Conservation (phyloP, 2,113 vertebrate genomes). For the Sterna hirundo region DNA sequence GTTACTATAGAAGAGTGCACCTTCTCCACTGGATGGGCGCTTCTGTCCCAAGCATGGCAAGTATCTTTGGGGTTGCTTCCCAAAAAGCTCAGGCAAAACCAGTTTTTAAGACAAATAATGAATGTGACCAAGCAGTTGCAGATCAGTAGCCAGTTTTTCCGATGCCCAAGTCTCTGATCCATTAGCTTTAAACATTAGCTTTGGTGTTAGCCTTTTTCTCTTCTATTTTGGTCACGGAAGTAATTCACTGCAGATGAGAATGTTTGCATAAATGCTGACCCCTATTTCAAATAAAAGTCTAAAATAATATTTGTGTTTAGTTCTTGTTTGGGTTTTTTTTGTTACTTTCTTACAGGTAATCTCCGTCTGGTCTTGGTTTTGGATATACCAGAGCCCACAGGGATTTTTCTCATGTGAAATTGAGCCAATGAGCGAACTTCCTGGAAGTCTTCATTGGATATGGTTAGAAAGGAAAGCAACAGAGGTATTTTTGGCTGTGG, state of each 20-base stretch:
- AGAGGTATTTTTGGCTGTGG: slow-evolving; percentile 17
- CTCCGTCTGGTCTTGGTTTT: neutral
- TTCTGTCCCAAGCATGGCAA: neutral
- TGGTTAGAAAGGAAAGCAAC: slow-evolving; percentile 1
- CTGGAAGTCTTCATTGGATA: neutral
- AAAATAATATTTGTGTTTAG: neutral
- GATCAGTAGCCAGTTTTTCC: neutral
- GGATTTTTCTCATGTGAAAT: neutral
- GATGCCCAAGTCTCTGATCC: neutral
- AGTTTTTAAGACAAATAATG: neutral
- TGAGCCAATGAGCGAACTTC: neutral
- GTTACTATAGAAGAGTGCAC: neutral
- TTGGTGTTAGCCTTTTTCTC: neutral
- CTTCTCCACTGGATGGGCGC: neutral
- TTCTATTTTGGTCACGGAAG: neutral
- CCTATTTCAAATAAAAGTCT: neutral
- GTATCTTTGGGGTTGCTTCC: neutral
- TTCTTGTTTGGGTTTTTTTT: neutral
- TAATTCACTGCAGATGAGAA: neutral
- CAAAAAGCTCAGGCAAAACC: neutral
- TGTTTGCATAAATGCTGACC: neutral
- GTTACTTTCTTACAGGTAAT: neutral
- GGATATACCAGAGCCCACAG: neutral
- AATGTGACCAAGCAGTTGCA: neutral
- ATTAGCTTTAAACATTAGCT: neutral